Evolutionary conservation across 2,113 vertebrate genomes (phyloP).

Genomic region (Lathamus discolor): DNA sequence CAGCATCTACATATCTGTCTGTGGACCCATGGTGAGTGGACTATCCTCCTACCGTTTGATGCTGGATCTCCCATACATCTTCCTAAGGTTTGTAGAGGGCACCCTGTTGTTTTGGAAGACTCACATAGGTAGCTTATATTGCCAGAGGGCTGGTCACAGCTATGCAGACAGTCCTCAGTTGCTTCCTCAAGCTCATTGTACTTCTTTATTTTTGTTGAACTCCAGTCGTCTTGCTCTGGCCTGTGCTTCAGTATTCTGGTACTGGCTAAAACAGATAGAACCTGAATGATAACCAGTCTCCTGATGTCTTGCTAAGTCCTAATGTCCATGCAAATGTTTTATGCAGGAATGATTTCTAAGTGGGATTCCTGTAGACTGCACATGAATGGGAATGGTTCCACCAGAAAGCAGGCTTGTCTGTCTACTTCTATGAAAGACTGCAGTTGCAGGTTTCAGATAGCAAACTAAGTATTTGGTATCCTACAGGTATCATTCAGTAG

Average conservation of each 20-base stretch:
- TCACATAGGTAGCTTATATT: background rate
- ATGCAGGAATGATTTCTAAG: background rate
- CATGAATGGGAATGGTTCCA: background rate
- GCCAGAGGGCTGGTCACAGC: background rate
- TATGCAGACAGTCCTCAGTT: background rate
- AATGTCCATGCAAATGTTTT: background rate
- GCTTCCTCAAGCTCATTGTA: background rate
- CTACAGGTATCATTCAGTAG: background rate
- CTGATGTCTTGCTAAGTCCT: background rate
- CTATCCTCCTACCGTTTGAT: background rate
- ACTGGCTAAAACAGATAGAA: background rate
- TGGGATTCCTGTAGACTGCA: background rate
- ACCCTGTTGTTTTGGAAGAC: background rate
- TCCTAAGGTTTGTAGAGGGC: background rate
- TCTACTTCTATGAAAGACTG: background rate
- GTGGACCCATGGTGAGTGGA: rapidly evolving
- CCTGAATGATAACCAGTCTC: background rate
- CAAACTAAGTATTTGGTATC: background rate
- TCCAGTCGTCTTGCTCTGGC: background rate
- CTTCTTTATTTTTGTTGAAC: background rate
- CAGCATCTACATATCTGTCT: background rate
- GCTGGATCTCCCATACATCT: background rate
- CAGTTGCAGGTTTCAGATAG: background rate
- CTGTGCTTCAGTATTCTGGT: background rate
- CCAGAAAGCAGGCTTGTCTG: background rate